Conservation (phyloP, 2,888 invertebrate genomes). For the Punctoribates punctum region DNA sequence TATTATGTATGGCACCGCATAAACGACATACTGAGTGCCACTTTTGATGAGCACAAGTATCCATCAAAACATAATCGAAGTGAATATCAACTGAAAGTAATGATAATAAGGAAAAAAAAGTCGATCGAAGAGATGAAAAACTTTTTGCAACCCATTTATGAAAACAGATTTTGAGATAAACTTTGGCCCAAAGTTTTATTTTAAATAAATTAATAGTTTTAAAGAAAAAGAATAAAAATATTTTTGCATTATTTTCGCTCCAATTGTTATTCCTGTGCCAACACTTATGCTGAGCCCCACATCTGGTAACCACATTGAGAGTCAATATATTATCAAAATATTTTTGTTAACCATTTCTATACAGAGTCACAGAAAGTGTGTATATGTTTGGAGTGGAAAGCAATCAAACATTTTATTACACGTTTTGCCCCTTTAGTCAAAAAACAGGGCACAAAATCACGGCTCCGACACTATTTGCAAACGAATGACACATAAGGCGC, state of each 20-base stretch:
- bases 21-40: constrained; percentile 9
- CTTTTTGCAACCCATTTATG: not conserved
- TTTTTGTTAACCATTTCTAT: constrained; percentile 35
- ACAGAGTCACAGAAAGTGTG: not conserved
- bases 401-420: constrained; percentile 33
- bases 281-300: not conserved
- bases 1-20: constrained; percentile 18
- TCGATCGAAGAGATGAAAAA: not conserved
- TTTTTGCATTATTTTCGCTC: constrained; percentile 30
- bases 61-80: constrained; percentile 26
- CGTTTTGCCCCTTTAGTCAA: not conserved
- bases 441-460: constrained; percentile 10
- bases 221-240: not conserved
- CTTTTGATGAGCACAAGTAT: constrained; percentile 24
- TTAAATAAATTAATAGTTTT: not conserved
- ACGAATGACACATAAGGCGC: not conserved
- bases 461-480: not conserved
- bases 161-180: too few species aligned
- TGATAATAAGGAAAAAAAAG: not conserved
- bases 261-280: constrained; percentile 30
- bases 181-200: not conserved
- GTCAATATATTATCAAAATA: constrained; percentile 31
- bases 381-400: constrained; percentile 25
- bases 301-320: constrained; percentile 35
- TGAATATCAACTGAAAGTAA: not conserved